Percentiles rank a stretch among this genome's conserved stretches.
Conservation (phyloP, 2,888 invertebrate species). For the Drosophila colorata region DNA sequence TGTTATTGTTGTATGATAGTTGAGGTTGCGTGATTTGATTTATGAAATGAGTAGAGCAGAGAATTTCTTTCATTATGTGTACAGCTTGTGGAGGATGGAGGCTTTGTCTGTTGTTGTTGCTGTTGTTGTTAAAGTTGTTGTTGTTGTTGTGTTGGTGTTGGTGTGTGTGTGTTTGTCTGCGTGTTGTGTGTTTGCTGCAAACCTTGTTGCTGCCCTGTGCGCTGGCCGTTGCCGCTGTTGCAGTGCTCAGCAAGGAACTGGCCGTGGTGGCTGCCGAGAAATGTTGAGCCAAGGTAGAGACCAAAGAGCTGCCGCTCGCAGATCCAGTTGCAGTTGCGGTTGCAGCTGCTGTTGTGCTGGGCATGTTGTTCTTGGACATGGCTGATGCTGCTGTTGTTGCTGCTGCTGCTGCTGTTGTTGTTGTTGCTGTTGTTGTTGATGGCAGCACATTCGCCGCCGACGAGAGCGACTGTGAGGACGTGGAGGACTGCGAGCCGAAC, state of each 20-base stretch:
- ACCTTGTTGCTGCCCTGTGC: slow-evolving; percentile 80
- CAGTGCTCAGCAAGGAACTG: slow-evolving; percentile 64
- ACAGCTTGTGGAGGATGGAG: slow-evolving; percentile 25
- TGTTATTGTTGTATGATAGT: slow-evolving; percentile 55
- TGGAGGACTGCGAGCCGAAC: slow-evolving; percentile 75
- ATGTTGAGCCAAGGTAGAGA: slow-evolving; percentile 82
- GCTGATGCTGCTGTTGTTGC: slow-evolving; percentile 13
- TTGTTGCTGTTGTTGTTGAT: slow-evolving; percentile 14
- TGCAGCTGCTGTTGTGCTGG: slow-evolving; percentile 25
- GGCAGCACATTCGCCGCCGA: slow-evolving; percentile 44
- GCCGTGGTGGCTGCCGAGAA: slow-evolving; percentile 80
- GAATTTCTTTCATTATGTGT: slow-evolving; percentile 61
- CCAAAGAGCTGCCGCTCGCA: slow-evolving; percentile 56
- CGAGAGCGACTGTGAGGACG: slow-evolving; percentile 64
- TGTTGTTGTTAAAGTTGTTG: slow-evolving; percentile 10
- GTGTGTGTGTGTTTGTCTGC: slow-evolving; percentile 18
- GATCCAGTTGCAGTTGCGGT: slow-evolving; percentile 6
- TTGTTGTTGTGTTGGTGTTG: slow-evolving; percentile 24
- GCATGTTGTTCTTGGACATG: slow-evolving; percentile 42
- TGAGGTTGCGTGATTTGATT: slow-evolving; percentile 57
- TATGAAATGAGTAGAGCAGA: slow-evolving; percentile 75
- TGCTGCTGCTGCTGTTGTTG: slow-evolving; percentile 20
- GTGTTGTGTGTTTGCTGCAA: slow-evolving; percentile 59
- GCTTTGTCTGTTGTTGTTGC: background rate
- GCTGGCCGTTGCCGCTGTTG: slow-evolving; percentile 63